A percentile compares a stretch with the other conserved stretches of the same genome.
Evolutionary conservation across 2,113 vertebrate species (phyloP).

Genomic region (Heterotilapia buettikoferi): DNA sequence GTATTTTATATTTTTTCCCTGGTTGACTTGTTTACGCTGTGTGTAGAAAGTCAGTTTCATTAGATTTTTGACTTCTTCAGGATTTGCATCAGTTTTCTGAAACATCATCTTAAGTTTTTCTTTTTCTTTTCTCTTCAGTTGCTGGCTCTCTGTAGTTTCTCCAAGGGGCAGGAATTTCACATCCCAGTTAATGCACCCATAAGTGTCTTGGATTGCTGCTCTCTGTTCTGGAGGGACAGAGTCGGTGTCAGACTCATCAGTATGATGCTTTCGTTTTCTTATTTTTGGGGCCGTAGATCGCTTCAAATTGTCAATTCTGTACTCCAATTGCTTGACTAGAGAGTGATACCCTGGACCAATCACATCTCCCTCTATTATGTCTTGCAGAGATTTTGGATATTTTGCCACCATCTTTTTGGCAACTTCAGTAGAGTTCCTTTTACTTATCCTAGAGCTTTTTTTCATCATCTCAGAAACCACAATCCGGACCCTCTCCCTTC

Average conservation of each 20-base stretch:
- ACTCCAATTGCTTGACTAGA: neutral
- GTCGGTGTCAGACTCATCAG: neutral
- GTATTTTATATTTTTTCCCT: too few species aligned
- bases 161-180: neutral
- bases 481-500: slow-evolving; percentile 20
- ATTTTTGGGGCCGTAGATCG: neutral
- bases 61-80: too few species aligned
- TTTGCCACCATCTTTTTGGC: neutral
- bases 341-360: neutral
- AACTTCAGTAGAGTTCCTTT: neutral
- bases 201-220: slow-evolving; percentile 9
- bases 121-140: neutral
- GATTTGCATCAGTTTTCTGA: too few species aligned
- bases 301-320: neutral
- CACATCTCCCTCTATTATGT: neutral
- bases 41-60: too few species aligned
- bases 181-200: neutral
- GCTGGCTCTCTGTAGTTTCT: neutral
- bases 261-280: neutral
- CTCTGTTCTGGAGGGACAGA: neutral
- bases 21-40: too few species aligned
- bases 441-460: neutral
- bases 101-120: neutral
- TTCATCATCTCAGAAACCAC: slow-evolving; percentile 13
- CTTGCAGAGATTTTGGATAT: neutral